Base-by-base conservation (phyloP, 2,888 invertebrate genomes). In the Helleia helle region DNA sequence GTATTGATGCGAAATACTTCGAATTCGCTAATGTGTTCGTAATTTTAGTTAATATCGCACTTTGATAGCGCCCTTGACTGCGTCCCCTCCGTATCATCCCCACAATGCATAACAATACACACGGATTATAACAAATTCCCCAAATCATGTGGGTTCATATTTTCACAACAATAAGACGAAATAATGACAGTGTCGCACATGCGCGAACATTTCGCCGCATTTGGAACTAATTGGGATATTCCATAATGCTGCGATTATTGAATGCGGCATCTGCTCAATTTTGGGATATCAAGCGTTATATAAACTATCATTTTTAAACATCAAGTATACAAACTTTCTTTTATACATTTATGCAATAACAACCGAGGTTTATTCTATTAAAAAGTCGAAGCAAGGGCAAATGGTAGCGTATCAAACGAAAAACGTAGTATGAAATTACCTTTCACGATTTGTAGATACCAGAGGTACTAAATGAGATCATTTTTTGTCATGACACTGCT, bases 171-270 rank as follows among this genome's bases (percentile, higher is more conserved):
- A 83, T 81, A 74, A 76, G 74, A 76, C 76, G 73, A 76, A 76
- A 75, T 77, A 73, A 71, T 72, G 73, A 75, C 75, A 79, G 72
- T 77, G 79, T 75, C 22, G 39, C 81, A 62, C 79, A 81, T 83
- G 80, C 77, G 80, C 62, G 65, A 68, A 65, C 62, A 68, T 73
- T 73, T 71, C 72, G 72, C 69, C 70, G 71, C 75, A 65, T 77
- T 83, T 70, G 79, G 74, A 77, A 84, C 83, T 84, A 84, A 84
- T 84, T 81, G 83, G 63, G 66, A 77, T 73, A 73, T 81, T 77
- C 67, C 68, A 71, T 74, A 73, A 75, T 65, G 64, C 58, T 52
- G 60, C 60, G 58, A 68, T 73, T 73, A 70, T 72, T 70, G 61
- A 60, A 69, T 51, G 65, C 52, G 70, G 76, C 83, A 84, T 84